Evolutionary conservation across 2,888 invertebrate genomes (phyloP).

Genomic region (Caenorhabditis wallacei): DNA sequence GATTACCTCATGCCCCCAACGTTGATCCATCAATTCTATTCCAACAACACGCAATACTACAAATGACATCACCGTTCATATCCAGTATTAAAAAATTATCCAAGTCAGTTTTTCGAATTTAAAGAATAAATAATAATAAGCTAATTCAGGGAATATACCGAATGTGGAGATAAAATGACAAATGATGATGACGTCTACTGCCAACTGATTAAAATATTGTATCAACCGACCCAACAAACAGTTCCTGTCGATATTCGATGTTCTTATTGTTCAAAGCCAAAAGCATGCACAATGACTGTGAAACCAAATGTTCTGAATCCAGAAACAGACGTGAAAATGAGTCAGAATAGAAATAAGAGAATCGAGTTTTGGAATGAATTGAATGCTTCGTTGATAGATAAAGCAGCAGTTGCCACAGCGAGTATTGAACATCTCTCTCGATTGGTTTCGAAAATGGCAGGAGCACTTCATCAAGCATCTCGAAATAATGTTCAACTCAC

Average conservation of each 20-base stretch:
- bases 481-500: slow-evolving; percentile 61
- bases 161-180: slow-evolving; percentile 61
- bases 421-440: slow-evolving; percentile 72
- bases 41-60: slow-evolving; percentile 64
- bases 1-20: slow-evolving; percentile 68
- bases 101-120: slow-evolving; percentile 16
- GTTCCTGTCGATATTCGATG: slow-evolving; percentile 70
- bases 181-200: slow-evolving; percentile 67
- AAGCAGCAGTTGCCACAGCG: slow-evolving; percentile 71
- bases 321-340: slow-evolving; percentile 76
- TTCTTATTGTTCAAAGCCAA: slow-evolving; percentile 58
- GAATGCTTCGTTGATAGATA: slow-evolving; percentile 59
- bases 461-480: slow-evolving; percentile 15
- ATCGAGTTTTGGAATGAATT: slow-evolving; percentile 65
- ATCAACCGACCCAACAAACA: slow-evolving; percentile 63
- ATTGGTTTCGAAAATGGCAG: slow-evolving; percentile 29
- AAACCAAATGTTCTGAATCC: slow-evolving; percentile 71
- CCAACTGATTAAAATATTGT: slow-evolving; percentile 63
- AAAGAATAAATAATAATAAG: not conserved
- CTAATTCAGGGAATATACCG: slow-evolving; percentile 34
- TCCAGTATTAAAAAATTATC: slow-evolving; percentile 59
- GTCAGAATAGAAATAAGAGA: slow-evolving; percentile 77
- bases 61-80: slow-evolving; percentile 61
- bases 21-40: slow-evolving; percentile 62
- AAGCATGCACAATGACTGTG: slow-evolving; percentile 60